Evolutionary conservation across 2,113 vertebrate species (phyloP), one percentile per base, ranked within the genome.

Genomic region (Stercorarius parasiticus): DNA sequence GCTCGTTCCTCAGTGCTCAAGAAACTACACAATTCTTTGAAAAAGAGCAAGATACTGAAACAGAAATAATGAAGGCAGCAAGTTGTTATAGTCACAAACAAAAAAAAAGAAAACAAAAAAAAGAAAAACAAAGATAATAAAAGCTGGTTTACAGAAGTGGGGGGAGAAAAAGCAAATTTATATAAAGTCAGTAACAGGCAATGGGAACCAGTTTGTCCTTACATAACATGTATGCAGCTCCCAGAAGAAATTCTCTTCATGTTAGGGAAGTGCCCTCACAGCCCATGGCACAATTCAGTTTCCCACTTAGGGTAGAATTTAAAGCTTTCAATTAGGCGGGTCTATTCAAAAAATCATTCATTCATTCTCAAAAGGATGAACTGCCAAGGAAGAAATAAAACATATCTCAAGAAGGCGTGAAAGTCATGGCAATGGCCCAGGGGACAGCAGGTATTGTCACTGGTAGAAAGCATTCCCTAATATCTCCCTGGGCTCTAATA

Each of bases 331-430:
- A 18, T 95, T 90, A 92, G 43, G 47, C 30, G 82, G 26, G 8
- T 56, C 13, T 89, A 59, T 64, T 93, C 14, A 87, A 77, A 77
- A 95, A 93, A 61, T 43, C 13, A 65, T 55, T 78, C 29, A 66
- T 76, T 93, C 55, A 67, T 71, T 95, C 61, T 84, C 61, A 92
- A 65, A 91, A 92, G 25, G 40, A 78, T 61, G 22, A 40, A 78
- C 21, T 93, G 52, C 56, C 83, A 96, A 91, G 32, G 64, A 82
- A 95, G 66, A 95, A 86, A 87, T 87, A 91, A 96, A 94, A 76
- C 23, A 27, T 49, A 93, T 56, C 72, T 66, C 43, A 84, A 22
- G n/a, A 89, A 82, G 36, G 80, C 0, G 1, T 69, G 69, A 96
- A 92, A 91, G 73, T 90, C 94, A 91, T 62, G 86, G 58, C 80